A percentile compares a stretch with the other conserved stretches of the same genome.
Evolutionary conservation across 2,797 vertebrate genomes (phyloP).

Genomic region (Stomatorhinus walkeri): DNA sequence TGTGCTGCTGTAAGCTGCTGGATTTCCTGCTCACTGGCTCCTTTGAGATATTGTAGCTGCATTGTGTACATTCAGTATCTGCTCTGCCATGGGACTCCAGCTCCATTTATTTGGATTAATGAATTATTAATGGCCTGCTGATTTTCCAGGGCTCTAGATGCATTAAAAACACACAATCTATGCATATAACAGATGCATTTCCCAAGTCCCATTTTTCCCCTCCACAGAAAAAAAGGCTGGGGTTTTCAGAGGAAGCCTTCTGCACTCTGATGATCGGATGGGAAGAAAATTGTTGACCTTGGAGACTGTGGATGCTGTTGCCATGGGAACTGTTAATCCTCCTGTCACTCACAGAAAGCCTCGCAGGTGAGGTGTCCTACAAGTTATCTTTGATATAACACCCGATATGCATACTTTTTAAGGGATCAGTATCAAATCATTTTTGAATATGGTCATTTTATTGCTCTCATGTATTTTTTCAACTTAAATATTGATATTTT

Average conservation of each 20-base stretch:
- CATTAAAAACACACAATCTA: constrained; percentile 21
- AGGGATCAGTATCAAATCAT: constrained; percentile 25
- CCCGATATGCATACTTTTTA: constrained; percentile 57
- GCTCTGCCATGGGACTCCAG: constrained; percentile 42
- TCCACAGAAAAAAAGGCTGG: constrained; percentile 48
- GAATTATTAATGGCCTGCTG: constrained; percentile 55
- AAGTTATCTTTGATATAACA: constrained; percentile 65
- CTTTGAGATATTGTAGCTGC: constrained; percentile 40
- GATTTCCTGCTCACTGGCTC: constrained; percentile 27
- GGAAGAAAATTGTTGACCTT: constrained; percentile 74
- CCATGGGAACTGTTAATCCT: constrained; percentile 90
- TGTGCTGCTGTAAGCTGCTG: constrained; percentile 39
- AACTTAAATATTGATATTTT: constrained; percentile 21
- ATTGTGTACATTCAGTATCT: constrained; percentile 47
- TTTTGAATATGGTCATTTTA: constrained; percentile 29
- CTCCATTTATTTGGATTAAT: constrained; percentile 52
- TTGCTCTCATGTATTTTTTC: constrained; percentile 33
- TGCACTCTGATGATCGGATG: constrained; percentile 55
- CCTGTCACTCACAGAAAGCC: constrained; percentile 78
- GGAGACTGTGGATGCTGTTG: constrained; percentile 85
- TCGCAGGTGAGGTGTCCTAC: constrained; percentile 60
- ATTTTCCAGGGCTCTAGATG: constrained; percentile 41
- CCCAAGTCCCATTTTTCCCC: constrained; percentile 34
- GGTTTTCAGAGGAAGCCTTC: constrained; percentile 54
- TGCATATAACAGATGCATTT: constrained; percentile 27